Conservation (phyloP, 2,113 vertebrate species). For the Cettia cetti region DNA sequence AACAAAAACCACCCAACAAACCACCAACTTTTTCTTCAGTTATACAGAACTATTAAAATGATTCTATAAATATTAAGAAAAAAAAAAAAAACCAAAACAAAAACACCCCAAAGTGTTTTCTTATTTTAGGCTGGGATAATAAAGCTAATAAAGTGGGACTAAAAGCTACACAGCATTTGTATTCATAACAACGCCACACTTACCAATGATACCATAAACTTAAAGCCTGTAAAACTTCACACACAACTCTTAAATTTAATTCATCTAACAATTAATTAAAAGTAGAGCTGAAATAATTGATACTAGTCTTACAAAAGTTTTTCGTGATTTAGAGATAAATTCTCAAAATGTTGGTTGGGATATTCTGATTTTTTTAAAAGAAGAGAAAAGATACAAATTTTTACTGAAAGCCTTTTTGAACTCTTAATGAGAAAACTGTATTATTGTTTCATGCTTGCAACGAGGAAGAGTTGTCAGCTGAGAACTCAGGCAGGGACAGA, state of each 20-base stretch:
- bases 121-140: not conserved
- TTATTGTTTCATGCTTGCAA: not conserved
- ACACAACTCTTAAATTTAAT: not conserved
- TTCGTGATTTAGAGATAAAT: not conserved
- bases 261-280: not conserved
- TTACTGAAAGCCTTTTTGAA: not conserved
- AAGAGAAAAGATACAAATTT: not conserved
- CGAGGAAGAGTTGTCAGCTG: not conserved
- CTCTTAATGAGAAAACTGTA: not conserved
- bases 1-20: not conserved
- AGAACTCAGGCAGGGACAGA: not conserved
- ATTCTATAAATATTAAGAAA: not conserved
- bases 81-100: not conserved
- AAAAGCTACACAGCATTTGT: not conserved
- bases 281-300: not conserved
- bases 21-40: not conserved
- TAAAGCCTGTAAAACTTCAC: not conserved
- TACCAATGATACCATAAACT: not conserved
- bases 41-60: not conserved
- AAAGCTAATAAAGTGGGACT: not conserved
- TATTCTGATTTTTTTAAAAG: not conserved
- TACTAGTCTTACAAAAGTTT: not conserved
- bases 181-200: not conserved
- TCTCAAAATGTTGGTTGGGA: not conserved
- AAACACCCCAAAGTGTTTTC: not conserved